Evolutionary conservation across 1,140 invertebrate species (phyloP).

Genomic region (Papilio aristodemus): DNA sequence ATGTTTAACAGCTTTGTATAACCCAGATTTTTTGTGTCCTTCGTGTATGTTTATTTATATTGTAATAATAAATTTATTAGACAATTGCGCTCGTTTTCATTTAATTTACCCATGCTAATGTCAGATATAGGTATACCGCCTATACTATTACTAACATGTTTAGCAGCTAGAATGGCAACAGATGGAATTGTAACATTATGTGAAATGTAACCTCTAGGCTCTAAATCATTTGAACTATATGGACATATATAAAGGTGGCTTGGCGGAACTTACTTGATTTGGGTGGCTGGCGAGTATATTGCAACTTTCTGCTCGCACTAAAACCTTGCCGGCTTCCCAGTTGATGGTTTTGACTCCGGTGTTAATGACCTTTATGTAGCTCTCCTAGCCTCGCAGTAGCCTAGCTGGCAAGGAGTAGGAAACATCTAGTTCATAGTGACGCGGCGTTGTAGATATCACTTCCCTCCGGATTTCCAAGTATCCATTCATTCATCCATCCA

Average conservation of each 20-base stretch:
- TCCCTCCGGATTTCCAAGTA: too few relatives aligned
- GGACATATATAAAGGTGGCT: too few relatives aligned
- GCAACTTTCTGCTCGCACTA: background rate
- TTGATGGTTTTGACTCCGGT: constrained; percentile 22
- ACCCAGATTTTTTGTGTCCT: constrained; percentile 36
- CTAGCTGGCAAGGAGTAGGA: constrained; percentile 34
- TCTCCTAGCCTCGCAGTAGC: constrained; percentile 21
- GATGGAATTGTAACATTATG: background rate
- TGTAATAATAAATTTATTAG: constrained; percentile 28
- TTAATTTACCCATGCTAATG: background rate
- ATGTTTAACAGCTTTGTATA: constrained; percentile 41
- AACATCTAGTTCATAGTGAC: too few relatives aligned
- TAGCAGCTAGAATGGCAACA: background rate
- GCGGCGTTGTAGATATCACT: too few relatives aligned
- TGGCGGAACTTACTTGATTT: constrained; percentile 1
- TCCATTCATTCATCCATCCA: too few relatives aligned
- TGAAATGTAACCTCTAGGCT: too few relatives aligned
- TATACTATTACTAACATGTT: background rate
- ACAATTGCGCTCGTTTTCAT: too few relatives aligned
- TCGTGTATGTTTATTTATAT: constrained; percentile 37
- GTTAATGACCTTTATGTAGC: constrained; percentile 35
- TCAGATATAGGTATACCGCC: background rate
- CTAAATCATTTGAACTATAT: too few relatives aligned
- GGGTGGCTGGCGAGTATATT: constrained; percentile 13
- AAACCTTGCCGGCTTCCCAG: constrained; percentile 20